Percentiles rank a stretch among this genome's conserved stretches.
Evolutionary conservation across 35 echinoderm and acorn worm species (phyloP).

Genomic region (Apostichopus parvimensis): DNA sequence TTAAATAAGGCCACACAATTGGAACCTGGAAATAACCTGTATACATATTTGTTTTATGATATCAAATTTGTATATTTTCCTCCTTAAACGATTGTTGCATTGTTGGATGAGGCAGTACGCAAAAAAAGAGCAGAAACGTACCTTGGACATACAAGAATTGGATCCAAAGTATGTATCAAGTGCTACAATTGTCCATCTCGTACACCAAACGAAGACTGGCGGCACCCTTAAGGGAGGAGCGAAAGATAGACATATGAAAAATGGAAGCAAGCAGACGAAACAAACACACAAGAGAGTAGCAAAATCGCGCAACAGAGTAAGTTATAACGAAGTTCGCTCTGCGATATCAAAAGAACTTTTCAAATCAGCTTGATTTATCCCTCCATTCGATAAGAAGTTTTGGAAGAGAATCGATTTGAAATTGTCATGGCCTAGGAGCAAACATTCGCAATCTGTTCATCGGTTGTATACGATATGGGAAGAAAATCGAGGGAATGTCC

Average conservation of each 20-base stretch:
- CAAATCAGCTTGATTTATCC: background rate
- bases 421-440: background rate
- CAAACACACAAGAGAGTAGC: background rate
- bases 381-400: background rate
- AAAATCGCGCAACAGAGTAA: background rate
- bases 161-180: background rate
- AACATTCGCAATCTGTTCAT: background rate
- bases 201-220: background rate
- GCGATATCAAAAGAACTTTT: slow-evolving; percentile 9
- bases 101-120: background rate
- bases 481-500: background rate
- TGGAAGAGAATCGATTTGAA: background rate
- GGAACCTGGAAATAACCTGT: too few relatives aligned
- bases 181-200: background rate
- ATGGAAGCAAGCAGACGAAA: background rate
- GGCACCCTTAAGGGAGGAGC: background rate
- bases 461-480: background rate
- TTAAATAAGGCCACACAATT: too few relatives aligned
- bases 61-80: background rate
- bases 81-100: background rate
- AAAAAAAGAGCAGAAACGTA: background rate
- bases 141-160: too few relatives aligned
- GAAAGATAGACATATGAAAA: background rate
- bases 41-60: too few relatives aligned
- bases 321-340: background rate